phyloP scores from a whole-genome alignment of 1,140 invertebrate genomes.

The Drosophila novamexicana region DNA sequence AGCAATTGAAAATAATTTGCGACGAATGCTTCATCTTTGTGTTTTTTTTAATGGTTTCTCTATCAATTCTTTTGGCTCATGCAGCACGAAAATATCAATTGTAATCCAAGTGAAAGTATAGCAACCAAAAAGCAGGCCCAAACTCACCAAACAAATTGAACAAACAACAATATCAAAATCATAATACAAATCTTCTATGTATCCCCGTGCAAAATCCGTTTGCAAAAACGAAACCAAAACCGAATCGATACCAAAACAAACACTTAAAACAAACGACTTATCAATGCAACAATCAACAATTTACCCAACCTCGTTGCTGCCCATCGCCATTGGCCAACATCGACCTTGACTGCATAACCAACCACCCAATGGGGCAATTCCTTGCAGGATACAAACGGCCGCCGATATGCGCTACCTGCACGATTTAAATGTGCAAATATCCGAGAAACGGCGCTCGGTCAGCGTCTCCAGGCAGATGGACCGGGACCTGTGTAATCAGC shows the following conservation, averaged over 20 bases:
- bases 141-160: conserved; percentile 57
- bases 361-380: not conserved
- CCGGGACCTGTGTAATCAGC: conserved; percentile 85
- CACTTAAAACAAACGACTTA: conserved; percentile 34
- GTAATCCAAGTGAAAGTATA: conserved; percentile 83
- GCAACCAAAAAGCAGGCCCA: conserved; percentile 75
- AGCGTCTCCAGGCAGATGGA: conserved; percentile 85
- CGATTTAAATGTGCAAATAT: conserved; percentile 84
- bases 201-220: conserved; percentile 61
- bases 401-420: conserved; percentile 76
- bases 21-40: conserved; percentile 32
- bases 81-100: conserved; percentile 81
- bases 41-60: conserved; percentile 70
- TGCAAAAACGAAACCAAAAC: conserved; percentile 44
- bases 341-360: not conserved
- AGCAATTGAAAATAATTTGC: conserved; percentile 17
- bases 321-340: conserved; percentile 23
- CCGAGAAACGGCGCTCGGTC: conserved; percentile 75
- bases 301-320: conserved; percentile 29
- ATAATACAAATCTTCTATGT: conserved; percentile 82
- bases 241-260: conserved; percentile 38
- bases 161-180: conserved; percentile 56
- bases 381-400: conserved; percentile 67
- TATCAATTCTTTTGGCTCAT: conserved; percentile 71
- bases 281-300: conserved; percentile 31